phyloP scores from a whole-genome alignment of 1,140 invertebrate species.

The Pomacea maculata region DNA sequence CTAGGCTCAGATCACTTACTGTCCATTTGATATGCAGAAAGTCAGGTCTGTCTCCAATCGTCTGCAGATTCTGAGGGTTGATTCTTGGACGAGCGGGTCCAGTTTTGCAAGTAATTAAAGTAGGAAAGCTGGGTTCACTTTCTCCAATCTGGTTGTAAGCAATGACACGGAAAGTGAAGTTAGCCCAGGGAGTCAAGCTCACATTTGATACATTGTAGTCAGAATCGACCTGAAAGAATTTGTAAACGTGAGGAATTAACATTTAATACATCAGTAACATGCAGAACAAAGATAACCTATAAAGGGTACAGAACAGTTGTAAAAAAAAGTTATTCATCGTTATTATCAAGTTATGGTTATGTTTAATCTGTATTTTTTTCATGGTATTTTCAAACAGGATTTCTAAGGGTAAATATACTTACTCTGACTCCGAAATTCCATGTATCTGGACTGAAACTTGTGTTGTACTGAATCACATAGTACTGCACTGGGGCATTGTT shows the following conservation, averaged over 20 bases:
- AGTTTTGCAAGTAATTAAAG: constrained; percentile 62
- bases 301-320: too few relatives aligned
- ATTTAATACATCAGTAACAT: too few relatives aligned
- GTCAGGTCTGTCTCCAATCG: constrained; percentile 84
- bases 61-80: constrained; percentile 94
- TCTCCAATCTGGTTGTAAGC: constrained; percentile 92
- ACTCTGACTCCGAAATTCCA: constrained; percentile 72
- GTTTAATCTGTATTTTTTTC: too few relatives aligned
- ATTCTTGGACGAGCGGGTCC: constrained; percentile 85
- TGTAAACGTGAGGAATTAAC: too few relatives aligned
- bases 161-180: constrained; percentile 95
- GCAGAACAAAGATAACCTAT: too few relatives aligned
- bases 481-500: constrained; percentile 93
- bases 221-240: constrained; percentile 27
- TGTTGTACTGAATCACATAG: constrained; percentile 94
- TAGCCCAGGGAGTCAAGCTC: constrained; percentile 79
- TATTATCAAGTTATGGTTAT: too few relatives aligned
- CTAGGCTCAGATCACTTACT: constrained; percentile 67
- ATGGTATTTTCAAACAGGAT: too few relatives aligned
- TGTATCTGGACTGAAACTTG: constrained; percentile 89
- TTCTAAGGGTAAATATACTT: neutral
- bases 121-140: constrained; percentile 54
- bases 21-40: constrained; percentile 97
- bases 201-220: constrained; percentile 40
- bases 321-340: too few relatives aligned